Percentiles rank a stretch among this genome's conserved stretches.
These are phyloP conservation scores for Monopterus albus DNA, from an alignment of 2,113 vertebrate genomes.

Conservation along the genomic window DNA sequence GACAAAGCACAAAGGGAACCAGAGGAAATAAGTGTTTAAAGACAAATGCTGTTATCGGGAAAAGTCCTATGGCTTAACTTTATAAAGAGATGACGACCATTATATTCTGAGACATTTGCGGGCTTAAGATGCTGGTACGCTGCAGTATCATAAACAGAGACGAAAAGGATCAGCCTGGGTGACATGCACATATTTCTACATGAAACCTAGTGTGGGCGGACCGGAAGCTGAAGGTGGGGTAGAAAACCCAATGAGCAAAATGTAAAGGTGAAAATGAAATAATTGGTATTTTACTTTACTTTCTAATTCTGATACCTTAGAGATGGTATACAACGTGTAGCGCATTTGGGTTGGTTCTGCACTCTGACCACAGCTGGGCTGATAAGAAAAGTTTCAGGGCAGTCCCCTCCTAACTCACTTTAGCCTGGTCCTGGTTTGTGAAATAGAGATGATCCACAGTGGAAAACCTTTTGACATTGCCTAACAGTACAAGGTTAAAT, in stretches of 20 bases:
- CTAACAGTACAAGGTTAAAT: no score
- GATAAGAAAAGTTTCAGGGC: background rate
- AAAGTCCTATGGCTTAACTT: constrained; percentile 71
- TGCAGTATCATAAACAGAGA: constrained; percentile 62
- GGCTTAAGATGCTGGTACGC: constrained; percentile 55
- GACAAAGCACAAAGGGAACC: constrained; percentile 71
- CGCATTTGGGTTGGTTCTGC: background rate
- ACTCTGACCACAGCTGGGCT: constrained; percentile 10
- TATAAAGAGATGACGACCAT: constrained; percentile 70
- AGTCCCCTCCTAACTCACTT: background rate
- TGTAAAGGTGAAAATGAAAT: constrained; percentile 11
- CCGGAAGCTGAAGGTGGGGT: constrained; percentile 1
- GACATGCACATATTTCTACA: constrained; percentile 36
- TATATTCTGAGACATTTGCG: constrained; percentile 61
- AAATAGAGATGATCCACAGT: background rate
- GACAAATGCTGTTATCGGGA: constrained; percentile 68
- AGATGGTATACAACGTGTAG: background rate
- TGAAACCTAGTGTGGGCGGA: constrained; percentile 1
- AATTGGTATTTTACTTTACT: no score
- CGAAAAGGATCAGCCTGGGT: constrained; percentile 34
- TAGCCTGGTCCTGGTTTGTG: background rate
- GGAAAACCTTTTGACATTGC: background rate
- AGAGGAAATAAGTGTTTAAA: constrained; percentile 77
- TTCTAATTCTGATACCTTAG: no score
- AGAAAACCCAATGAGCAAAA: background rate